Percentiles rank a stretch among this genome's conserved stretches.
Evolutionary conservation across 2,888 invertebrate species (phyloP).

Genomic region (Heliconius erato): DNA sequence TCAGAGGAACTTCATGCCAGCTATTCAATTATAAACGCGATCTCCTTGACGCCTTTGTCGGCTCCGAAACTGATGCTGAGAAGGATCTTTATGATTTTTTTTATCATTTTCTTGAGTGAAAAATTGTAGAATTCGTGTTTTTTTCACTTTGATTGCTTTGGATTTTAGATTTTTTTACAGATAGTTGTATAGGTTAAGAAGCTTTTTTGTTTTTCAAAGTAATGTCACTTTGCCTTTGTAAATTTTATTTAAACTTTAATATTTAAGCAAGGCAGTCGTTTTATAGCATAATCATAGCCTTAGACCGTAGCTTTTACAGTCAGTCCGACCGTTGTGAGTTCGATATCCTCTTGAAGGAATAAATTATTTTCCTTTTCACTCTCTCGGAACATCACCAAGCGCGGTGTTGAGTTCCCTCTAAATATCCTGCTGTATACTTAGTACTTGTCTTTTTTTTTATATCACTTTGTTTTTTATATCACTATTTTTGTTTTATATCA

Average conservation of each 20-base stretch:
- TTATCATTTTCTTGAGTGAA: neutral
- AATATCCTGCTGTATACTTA: too few species aligned
- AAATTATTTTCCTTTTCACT: too few species aligned
- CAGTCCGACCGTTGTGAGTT: too few species aligned
- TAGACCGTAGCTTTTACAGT: too few species aligned
- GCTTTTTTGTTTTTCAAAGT: neutral
- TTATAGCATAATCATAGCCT: neutral
- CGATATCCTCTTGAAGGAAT: neutral
- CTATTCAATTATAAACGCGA: slow-evolving; percentile 73
- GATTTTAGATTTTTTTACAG: neutral
- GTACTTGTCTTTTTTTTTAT: neutral
- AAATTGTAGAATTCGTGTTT: neutral
- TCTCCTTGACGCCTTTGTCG: slow-evolving; percentile 40
- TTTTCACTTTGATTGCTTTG: neutral
- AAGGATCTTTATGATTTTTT: slow-evolving; percentile 17
- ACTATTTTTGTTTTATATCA: neutral
- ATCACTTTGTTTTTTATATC: neutral
- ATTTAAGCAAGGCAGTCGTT: neutral
- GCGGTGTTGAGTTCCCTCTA: too few species aligned
- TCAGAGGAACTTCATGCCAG: slow-evolving; percentile 63
- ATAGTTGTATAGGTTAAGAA: neutral
- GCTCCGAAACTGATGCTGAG: slow-evolving; percentile 17
- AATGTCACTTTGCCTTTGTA: neutral
- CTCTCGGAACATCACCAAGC: too few species aligned
- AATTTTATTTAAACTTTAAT: neutral